Evolutionary conservation across 2,888 invertebrate genomes (phyloP).

Genomic region (Spisula subtruncata): DNA sequence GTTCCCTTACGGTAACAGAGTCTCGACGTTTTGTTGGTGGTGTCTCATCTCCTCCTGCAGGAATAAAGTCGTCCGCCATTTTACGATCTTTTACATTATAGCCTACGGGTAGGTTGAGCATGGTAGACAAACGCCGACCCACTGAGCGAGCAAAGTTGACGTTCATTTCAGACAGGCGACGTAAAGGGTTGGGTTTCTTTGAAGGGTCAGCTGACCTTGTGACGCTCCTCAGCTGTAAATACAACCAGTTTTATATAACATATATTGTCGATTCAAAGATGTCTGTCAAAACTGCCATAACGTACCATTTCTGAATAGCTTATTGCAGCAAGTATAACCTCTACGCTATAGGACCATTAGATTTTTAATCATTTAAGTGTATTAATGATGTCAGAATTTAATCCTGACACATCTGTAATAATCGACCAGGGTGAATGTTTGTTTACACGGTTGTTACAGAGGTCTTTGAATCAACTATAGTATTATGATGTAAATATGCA

Average conservation of each 20-base stretch:
- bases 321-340: no score
- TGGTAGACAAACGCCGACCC: constrained; percentile 71
- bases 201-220: neutral
- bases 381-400: no score
- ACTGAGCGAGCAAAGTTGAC: constrained; percentile 70
- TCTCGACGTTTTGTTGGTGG: constrained; percentile 64
- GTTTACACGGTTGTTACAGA: no score
- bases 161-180: constrained; percentile 63
- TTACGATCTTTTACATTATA: constrained; percentile 66
- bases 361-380: no score
- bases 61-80: constrained; percentile 57
- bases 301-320: no score
- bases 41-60: constrained; percentile 55
- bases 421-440: no score
- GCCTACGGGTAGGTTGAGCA: constrained; percentile 70
- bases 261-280: no score
- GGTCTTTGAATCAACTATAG: no score
- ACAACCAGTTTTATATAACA: neutral
- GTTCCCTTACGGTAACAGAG: constrained; percentile 73
- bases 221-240: constrained; percentile 43
- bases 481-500: no score
- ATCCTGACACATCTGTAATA: no score
- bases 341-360: no score
- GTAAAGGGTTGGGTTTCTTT: constrained; percentile 43
- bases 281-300: no score